Evolutionary conservation across 2,113 vertebrate species (phyloP), one percentile per base, ranked within the genome.

Genomic region (Gyps fulvus): DNA sequence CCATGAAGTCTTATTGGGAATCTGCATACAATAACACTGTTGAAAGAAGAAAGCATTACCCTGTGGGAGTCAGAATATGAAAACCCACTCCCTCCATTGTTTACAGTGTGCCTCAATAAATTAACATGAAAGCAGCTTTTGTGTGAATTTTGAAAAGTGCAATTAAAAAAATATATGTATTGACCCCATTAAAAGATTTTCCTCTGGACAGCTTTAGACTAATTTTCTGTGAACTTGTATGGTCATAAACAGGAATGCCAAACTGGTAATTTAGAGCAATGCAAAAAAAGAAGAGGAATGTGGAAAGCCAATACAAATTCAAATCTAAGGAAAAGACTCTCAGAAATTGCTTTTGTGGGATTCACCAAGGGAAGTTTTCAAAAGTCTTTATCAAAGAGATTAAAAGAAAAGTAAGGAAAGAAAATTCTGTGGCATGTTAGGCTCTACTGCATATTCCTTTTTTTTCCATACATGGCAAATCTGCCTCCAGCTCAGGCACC

Each of bases 401-500:
- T 84, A 29, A 72, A 92, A 40, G 4, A 83, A 94, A 87, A 59
- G 8, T 29, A 74, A 74, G 14, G 26, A 72, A 85, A 89, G 49
- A 95, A 55, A 96, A 79, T 42, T 85, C 36, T 66, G 19, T 62
- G 57, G 14, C 21, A 36, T n/a, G 57, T 83, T 91, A 96, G 13
- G 74, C 83, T 70, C 2, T 74, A 81, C 86, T 52, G 47, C 25
- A 49, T 88, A 77, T 63, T 95, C 26, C 10, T n/a, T 89, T 67
- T 89, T 61, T 90, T 91, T 90, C 57, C 82, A 78, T 84, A 50
- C 34, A 67, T 61, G 45, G 22, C 83, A 94, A 97, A 96, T 90
- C 81, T 95, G 18, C 88, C 73, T 93, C 45, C 40, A 96, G 38
- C 82, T 95, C 70, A 96, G 81, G 77, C 74, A 98, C 90, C 95